Evolutionary conservation across 2,888 invertebrate species (phyloP), one percentile per base, ranked within the genome.

Genomic region (Gisinianus flammeolus): DNA sequence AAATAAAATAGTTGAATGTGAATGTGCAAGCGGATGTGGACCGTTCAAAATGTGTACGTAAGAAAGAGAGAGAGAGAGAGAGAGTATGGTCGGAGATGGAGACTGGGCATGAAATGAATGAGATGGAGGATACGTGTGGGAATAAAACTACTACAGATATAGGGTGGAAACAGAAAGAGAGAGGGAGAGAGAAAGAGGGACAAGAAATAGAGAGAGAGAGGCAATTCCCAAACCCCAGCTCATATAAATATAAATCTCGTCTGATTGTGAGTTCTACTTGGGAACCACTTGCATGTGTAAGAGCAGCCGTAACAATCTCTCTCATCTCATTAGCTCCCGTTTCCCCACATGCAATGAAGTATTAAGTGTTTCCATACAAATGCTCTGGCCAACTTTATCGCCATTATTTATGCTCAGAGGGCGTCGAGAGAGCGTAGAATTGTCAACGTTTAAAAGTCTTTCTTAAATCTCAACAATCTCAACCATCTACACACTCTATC

Each of bases 321-420:
- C 78, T 78, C 78, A 78, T 78, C 78, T 78, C 78, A 78, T 78
- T 78, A 78, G 75, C 78, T 75, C 66, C 52, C 74, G 28, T 33
- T 70, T 70, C 74, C 74, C 52, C 70, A 70, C 62, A 64, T 69
- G 24, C 74, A 78, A 71, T 71, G 71, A 71, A 71, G 71, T 54
- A 71, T 71, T 71, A 71, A 71, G 71, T 71, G 71, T 54, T 54
- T 56, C 71, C 71, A 56, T 71, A 56, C 71, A 56, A 54, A 28
- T 62, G 28, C 54, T 30, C 26, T 71, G 71, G 71, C 73, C 35
- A 74, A 74, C 74, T 74, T 66, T 74, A 71, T 71, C 71, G 31
- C 71, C 71, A 71, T 71, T 71, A 71, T 54, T 71, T 71, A 71
- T 54, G 56, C 71, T 54, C 71, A 71, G 19, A 56, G 54, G 71